Evolutionary conservation across 2,113 vertebrate genomes (phyloP), one percentile per base, ranked within the genome.

Genomic region (Neomonachus schauinslandi): DNA sequence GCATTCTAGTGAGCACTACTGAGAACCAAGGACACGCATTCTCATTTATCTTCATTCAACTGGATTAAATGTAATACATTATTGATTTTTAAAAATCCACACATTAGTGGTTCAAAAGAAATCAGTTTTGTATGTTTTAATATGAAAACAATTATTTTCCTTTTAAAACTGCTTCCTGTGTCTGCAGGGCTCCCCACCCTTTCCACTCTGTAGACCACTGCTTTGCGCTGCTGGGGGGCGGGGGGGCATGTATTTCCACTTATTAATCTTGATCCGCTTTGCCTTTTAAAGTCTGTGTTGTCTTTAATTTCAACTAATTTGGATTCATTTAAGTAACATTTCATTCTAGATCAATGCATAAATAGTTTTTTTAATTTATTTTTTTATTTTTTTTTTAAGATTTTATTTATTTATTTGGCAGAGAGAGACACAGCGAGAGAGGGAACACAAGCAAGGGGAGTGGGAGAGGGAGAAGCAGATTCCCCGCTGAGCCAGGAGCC

Each of bases 231-330:
- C 49, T 83, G 7, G 7, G n/a, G 77, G 24, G 26, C 16, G 21
- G 11, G 36, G 26, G 59, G n/a, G 28, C n/a, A 14, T 76, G 36
- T 59, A 22, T 61, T 94, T 74, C n/a, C 67, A 69, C n/a, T 74
- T 76, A 81, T 21, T 92, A 57, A 69, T 79, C 61, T 96, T 19
- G 59, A 46, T 85, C 87, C 63, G n/a, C 13, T 46, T 49, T 65
- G 46, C 67, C 61, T 77, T 91, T 55, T 61, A 71, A 71, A 69
- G 59, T 26, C 76, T 53, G 26, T 8, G 14, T 77, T 69, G 42
- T 81, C 42, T 88, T 88, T 92, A 86, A 89, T 92, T 95, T 81
- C 94, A 85, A 82, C 97, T 91, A 91, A 95, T 87, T 94, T 74
- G 63, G 82, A 93, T 91, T 95, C 76, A 80, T 89, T 89, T 91